Base-by-base conservation (phyloP, 2,797 vertebrate species). In the Salmo trutta region DNA sequence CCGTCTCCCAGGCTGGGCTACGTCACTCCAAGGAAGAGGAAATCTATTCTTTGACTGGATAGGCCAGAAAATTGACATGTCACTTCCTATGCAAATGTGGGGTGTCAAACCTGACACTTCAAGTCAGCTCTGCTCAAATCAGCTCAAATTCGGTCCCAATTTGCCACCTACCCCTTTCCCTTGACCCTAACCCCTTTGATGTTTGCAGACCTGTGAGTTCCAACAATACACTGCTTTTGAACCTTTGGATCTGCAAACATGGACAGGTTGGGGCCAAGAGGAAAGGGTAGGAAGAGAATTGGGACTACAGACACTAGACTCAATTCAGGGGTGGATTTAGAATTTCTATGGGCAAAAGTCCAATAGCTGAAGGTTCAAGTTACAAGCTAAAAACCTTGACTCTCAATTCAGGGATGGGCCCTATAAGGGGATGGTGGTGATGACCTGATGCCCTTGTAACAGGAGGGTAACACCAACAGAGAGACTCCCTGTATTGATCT, bases 401-500 rank as follows among this genome's bases (percentile, higher is more conserved):
- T 56, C 62, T 56, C n/a, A 69, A 77, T 52, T 41, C 24, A 78
- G 24, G 3, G 5, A 76, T 69, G 27, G 53, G 67, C 33, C 2
- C 15, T 77, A 51, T 75, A 47, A 12, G 2, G 53, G 54, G 77
- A 65, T 68, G 64, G 77, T 76, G 80, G 51, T 72, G 77, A 80
- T 75, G 66, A 82, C 72, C 69, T 65, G 17, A 83, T 79, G 80
- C 59, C 76, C 75, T 84, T 84, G 83, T 75, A 81, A 84, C 76
- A 72, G 82, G 81, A 70, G 68, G 83, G 83, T 31, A 15, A 79
- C 73, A 77, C 68, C 80, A 67, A 86, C 77, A 75, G 88, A 82
- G 80, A 82, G 81, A 78, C 76, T 86, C 66, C 75, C 12, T 15
- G 69, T 83, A 91, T 91, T n/a, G 88, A 94, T 89, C 87, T 54